Base-by-base conservation (phyloP, 2,797 vertebrate species). In the Gymnothorax reevesii region DNA sequence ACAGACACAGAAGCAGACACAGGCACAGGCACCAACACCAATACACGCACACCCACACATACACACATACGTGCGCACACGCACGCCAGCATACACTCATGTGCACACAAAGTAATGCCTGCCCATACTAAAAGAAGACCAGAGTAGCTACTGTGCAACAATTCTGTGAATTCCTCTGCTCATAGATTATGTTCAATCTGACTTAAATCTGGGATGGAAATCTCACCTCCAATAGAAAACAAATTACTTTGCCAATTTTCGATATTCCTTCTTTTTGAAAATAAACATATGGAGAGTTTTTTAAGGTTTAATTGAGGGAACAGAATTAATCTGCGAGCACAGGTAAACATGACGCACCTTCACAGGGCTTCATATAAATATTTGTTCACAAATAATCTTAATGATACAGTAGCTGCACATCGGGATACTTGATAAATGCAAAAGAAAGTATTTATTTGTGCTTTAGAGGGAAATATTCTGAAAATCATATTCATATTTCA, bases 141-240 rank as follows among this genome's bases (percentile, higher is more conserved):
- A 96, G 95, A 96, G 96, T 96, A 95, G 95, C 91, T 94, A 92
- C 95, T 96, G 93, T 94, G 94, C 91, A 92, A 92, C 94, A 95
- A 94, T 95, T 88, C 93, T 42, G 33, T 42, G 33, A 93, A 93
- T 95, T 95, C 93, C 82, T 90, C 91, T 88, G 90, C 93, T 93
- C 89, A 92, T 91, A 95, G 94, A 95, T 91, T 95, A 95, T 94
- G 92, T 93, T 88, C 90, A 93, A 92, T 93, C 94, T 93, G 92
- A 90, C 93, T 94, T 88, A 88, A 89, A 87, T 89, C 87, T 69
- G 66, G 8, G 92, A 91, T 87, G 91, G 91, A 90, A 91, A 93
- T 20, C 91, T 91, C 92, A 94, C 91, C 92, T 91, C 92, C 87
- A 92, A 83, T 93, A 94, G 95, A 95, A 92, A 94, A 91, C 90